A percentile compares a stretch with the other conserved stretches of the same genome.
Conservation (phyloP, 1,140 invertebrate genomes). For the Sycophila sp. region DNA sequence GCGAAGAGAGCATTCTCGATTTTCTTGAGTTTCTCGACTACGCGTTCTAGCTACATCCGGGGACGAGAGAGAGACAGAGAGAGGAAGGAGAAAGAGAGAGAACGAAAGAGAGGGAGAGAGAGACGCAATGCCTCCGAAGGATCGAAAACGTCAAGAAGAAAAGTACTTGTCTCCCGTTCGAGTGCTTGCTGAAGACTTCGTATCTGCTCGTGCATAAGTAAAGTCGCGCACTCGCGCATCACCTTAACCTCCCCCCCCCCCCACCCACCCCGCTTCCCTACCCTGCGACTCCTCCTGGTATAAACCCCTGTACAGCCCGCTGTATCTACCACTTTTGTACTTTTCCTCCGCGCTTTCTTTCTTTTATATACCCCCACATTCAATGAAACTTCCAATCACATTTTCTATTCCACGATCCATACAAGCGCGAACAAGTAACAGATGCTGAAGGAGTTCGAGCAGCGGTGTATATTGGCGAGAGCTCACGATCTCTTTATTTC, state of each 20-base stretch:
- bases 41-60: too few relatives aligned
- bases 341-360: not conserved
- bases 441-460: too few relatives aligned
- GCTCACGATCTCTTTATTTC: too few relatives aligned
- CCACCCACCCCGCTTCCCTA: slow-evolving; percentile 16
- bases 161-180: slow-evolving; percentile 34
- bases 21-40: slow-evolving; percentile 7
- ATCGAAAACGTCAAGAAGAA: slow-evolving; percentile 31
- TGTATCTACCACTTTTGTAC: slow-evolving; percentile 24
- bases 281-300: slow-evolving; percentile 9
- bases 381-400: slow-evolving; percentile 57
- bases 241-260: slow-evolving; percentile 35
- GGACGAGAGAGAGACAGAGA: not conserved
- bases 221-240: slow-evolving; percentile 37
- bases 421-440: slow-evolving; percentile 28
- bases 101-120: too few relatives aligned
- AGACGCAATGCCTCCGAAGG: not conserved
- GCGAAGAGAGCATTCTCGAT: not conserved
- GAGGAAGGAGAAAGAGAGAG: not conserved
- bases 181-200: slow-evolving; percentile 42
- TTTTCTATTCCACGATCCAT: slow-evolving; percentile 51
- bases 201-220: slow-evolving; percentile 53
- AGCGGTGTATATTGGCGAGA: too few relatives aligned
- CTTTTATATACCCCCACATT: slow-evolving; percentile 40
- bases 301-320: slow-evolving; percentile 6